Evolutionary conservation across 2,113 vertebrate genomes (phyloP), one percentile per base, ranked within the genome.

Genomic region (Sardina pilchardus): DNA sequence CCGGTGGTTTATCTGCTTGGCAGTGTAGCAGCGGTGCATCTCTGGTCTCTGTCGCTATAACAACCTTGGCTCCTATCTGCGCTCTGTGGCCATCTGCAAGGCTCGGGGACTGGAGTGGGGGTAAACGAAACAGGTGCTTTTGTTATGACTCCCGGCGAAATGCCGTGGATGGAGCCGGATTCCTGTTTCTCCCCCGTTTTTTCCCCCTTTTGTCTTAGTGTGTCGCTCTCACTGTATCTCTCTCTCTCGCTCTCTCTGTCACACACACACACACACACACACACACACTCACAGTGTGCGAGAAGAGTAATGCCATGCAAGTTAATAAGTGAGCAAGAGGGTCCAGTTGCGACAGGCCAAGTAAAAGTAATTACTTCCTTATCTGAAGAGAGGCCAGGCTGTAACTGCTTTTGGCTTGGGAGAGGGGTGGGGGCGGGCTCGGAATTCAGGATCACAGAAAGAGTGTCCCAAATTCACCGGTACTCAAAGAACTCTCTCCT

Each of bases 291-390:
- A n/a, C 24, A 67, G 63, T 83, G 83, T 81, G 89, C 48, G 87
- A 86, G 78, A 88, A 83, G 67, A 85, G 82, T 87, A 86, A 86
- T 80, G 88, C 90, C 92, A 84, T 90, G 90, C 82, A 83, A 82
- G 82, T 82, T 89, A 93, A 92, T 90, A 90, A 92, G 88, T 86
- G 84, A 90, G 78, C 47, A 83, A 82, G 67, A 16, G n/a, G 53
- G 87, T 63, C 78, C 50, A 90, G 88, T 85, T 85, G 89, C 83
- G 89, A 86, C 89, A 89, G 85, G 71, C 21, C 56, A 92, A 89
- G 47, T 81, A 26, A 89, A 94, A 92, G 91, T 90, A 92, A 95
- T 95, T 93, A 93, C 86, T 89, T 89, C 75, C 91, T 94, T 94
- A 94, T 95, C 93, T 89, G 71, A 80, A 21, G 84, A 63, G 47